Percentiles rank a stretch among this genome's conserved stretches.
Evolutionary conservation across 2,113 vertebrate genomes (phyloP).

Genomic region (Phylloscopus trochiloides): DNA sequence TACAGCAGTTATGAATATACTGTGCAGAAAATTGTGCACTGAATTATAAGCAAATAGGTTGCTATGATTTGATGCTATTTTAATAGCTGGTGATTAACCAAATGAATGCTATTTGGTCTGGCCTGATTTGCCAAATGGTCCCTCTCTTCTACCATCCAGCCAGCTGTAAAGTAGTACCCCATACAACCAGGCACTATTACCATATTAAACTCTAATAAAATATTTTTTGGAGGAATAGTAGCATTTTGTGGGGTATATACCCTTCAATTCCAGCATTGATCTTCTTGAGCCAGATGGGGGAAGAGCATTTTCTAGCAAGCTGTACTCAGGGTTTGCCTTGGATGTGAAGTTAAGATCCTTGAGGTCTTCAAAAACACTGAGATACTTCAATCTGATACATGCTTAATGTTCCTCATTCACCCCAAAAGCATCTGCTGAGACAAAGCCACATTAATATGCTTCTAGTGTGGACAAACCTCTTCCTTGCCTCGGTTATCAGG

Average conservation of each 20-base stretch:
- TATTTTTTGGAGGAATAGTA: not conserved
- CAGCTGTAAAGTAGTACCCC: not conserved
- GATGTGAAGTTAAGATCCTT: slow-evolving; percentile 74
- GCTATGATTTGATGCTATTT: slow-evolving; percentile 65
- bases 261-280: slow-evolving; percentile 67
- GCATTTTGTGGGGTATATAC: not conserved
- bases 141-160: not conserved
- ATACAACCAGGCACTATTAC: not conserved
- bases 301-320: slow-evolving; percentile 77
- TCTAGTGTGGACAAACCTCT: not conserved
- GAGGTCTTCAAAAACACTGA: slow-evolving; percentile 68
- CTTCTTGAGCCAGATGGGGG: slow-evolving; percentile 72
- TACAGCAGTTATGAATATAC: slow-evolving; percentile 74
- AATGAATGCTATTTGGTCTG: slow-evolving; percentile 49
- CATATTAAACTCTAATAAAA: not conserved
- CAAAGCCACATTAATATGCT: not conserved
- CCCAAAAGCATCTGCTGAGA: slow-evolving; percentile 54
- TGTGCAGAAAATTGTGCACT: slow-evolving; percentile 69
- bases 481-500: not conserved
- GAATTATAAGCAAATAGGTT: slow-evolving; percentile 66
- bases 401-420: slow-evolving; percentile 69
- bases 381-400: slow-evolving; percentile 48
- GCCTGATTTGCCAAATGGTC: slow-evolving; percentile 47
- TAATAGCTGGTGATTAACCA: slow-evolving; percentile 64
- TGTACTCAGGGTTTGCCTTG: slow-evolving; percentile 64